phyloP scores from a whole-genome alignment of 1,140 invertebrate genomes.

The Melipona quadrifasciata region DNA sequence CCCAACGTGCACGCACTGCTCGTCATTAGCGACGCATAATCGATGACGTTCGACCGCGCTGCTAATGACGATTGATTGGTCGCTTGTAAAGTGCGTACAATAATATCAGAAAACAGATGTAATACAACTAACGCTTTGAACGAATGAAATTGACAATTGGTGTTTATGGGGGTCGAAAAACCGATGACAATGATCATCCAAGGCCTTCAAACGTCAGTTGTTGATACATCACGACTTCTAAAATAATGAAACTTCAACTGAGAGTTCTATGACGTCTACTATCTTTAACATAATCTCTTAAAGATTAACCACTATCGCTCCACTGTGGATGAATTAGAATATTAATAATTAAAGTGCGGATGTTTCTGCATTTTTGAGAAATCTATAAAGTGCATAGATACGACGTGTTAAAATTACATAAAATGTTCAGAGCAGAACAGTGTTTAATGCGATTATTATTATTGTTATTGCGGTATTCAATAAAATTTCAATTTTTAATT shows the following conservation, averaged over 20 bases:
- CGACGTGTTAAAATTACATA: too few relatives aligned
- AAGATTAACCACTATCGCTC: too few relatives aligned
- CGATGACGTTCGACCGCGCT: not conserved
- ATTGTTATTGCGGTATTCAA: too few relatives aligned
- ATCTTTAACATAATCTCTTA: not conserved
- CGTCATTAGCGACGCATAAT: not conserved
- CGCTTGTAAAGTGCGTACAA: not conserved
- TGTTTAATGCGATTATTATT: too few relatives aligned
- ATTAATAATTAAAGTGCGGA: not conserved
- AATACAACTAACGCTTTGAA: slow-evolving; percentile 1
- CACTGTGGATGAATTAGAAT: not conserved
- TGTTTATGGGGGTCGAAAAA: not conserved
- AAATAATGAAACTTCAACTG: not conserved
- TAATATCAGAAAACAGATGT: not conserved
- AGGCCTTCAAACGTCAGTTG: not conserved
- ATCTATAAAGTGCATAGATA: too few relatives aligned
- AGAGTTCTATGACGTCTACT: not conserved
- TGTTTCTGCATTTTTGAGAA: too few relatives aligned
- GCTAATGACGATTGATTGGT: not conserved
- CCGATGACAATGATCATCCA: slow-evolving; percentile 18
- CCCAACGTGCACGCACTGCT: not conserved
- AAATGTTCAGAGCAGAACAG: too few relatives aligned
- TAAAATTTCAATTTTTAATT: too few relatives aligned
- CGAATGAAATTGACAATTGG: not conserved
- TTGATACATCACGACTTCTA: not conserved